Evolutionary conservation across 2,797 vertebrate species (phyloP), one percentile per base, ranked within the genome.

Genomic region (Silurus aristotelis): DNA sequence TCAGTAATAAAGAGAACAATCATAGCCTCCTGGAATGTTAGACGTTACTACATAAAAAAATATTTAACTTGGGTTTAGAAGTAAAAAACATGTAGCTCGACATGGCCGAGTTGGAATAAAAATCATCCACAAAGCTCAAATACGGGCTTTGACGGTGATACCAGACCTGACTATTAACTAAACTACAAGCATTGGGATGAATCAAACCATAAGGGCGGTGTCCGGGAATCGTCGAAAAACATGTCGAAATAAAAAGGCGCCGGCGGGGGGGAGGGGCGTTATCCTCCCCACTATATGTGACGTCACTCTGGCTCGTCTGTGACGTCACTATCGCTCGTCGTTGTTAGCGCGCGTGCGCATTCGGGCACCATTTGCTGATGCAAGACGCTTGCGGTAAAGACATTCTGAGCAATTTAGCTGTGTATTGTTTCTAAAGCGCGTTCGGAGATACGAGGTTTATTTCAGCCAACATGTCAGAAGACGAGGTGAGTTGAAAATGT

Each of bases 401-500:
- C 20, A 38, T 43, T 27, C 58, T 1, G 38, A n/a, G 5, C 60
- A 10, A 43, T 43, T 72, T 56, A 63, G 48, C 48, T 9, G 15
- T 55, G 58, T 55, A 1, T 67, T 67, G 63, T 15, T 5, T 15
- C 6, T 80, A 38, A 56, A 27, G 7, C 7, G 58, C 43, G 20
- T 46, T 27, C 15, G 56, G 27, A 78, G 10, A 15, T 6, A 17
- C 17, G 2, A 9, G 1, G 0, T 80, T 80, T n/a, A 3, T 22
- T 22, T 20, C 46, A 75, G 58, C 22, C 38, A 70, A 64, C 76
- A 91, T 90, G 89, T 90, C 89, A 46, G 89, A 88, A 86, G 90
- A 91, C 80, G 89, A 89, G 88, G 89, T 90, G 83, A 70, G 83
- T 81, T 73, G 22, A 77, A 77, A 52, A 52, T 52, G 12, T 1